A percentile compares a stretch with the other conserved stretches of the same genome.
phyloP scores from a whole-genome alignment of 92 coral and sea anemone genomes.

The Siderastrea siderea region DNA sequence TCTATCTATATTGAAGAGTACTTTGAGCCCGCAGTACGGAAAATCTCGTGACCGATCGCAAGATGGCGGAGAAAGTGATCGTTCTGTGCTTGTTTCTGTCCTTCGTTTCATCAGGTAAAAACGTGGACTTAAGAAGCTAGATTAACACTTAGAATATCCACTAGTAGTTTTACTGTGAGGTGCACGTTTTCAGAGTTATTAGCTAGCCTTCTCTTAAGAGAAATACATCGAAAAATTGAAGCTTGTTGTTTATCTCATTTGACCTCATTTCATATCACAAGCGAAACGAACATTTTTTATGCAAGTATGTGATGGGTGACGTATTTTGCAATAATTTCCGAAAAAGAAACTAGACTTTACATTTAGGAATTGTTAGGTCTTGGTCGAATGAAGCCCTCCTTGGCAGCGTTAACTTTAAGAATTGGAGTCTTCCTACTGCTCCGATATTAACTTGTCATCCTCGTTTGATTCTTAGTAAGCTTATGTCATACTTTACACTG shows the following conservation, averaged over 20 bases:
- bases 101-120: constrained; percentile 39
- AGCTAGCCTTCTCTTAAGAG: not conserved
- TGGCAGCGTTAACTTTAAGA: not conserved
- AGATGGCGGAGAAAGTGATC: constrained; percentile 35
- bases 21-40: constrained; percentile 45
- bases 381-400: not conserved
- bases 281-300: not conserved
- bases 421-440: too few relatives aligned
- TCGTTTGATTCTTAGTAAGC: not conserved
- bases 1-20: not conserved
- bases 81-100: constrained; percentile 3
- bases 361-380: not conserved
- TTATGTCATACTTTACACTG: not conserved
- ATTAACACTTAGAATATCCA: not conserved
- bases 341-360: not conserved
- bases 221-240: not conserved
- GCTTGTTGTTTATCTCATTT: not conserved
- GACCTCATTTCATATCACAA: not conserved
- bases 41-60: constrained; percentile 45
- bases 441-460: too few relatives aligned
- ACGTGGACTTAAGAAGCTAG: not conserved
- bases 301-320: not conserved
- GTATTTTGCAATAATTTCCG: not conserved
- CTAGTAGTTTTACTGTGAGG: not conserved
- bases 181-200: not conserved